phyloP scores from a whole-genome alignment of 2,113 vertebrate species.

The Mungos mungo region DNA sequence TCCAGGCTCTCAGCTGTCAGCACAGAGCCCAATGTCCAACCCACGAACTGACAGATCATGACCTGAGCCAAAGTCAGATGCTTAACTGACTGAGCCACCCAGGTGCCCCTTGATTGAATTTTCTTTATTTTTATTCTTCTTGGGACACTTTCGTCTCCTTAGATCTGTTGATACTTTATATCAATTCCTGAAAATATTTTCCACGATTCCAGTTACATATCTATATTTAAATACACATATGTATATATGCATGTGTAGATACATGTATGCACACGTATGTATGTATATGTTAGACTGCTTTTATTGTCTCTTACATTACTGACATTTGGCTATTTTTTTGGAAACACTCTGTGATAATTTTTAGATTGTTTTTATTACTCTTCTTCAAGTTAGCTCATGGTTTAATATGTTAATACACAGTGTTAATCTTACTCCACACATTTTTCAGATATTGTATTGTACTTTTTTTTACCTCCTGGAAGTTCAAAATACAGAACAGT shows the following conservation, averaged over 20 bases:
- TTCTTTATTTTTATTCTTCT: too few species aligned
- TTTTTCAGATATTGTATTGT: neutral
- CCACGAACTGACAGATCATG: too few species aligned
- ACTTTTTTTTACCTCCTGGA: neutral
- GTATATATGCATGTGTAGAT: too few species aligned
- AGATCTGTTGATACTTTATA: neutral
- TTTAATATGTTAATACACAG: neutral
- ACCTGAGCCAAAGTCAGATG: too few species aligned
- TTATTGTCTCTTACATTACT: neutral
- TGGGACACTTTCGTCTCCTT: neutral
- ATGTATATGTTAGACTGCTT: neutral
- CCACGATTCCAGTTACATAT: neutral
- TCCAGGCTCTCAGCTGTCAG: too few species aligned
- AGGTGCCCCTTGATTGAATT: too few species aligned
- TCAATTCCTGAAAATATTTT: neutral
- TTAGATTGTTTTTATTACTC: neutral
- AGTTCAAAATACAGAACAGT: neutral
- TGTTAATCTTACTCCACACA: neutral
- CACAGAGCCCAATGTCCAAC: too few species aligned
- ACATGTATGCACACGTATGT: too few species aligned
- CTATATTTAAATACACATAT: too few species aligned
- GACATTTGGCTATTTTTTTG: neutral
- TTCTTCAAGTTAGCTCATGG: neutral
- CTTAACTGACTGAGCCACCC: too few species aligned
- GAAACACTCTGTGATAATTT: neutral